Percentiles rank a stretch among this genome's conserved stretches.
Conservation (phyloP, 2,888 invertebrate species). For the Cheilosia variabilis region DNA sequence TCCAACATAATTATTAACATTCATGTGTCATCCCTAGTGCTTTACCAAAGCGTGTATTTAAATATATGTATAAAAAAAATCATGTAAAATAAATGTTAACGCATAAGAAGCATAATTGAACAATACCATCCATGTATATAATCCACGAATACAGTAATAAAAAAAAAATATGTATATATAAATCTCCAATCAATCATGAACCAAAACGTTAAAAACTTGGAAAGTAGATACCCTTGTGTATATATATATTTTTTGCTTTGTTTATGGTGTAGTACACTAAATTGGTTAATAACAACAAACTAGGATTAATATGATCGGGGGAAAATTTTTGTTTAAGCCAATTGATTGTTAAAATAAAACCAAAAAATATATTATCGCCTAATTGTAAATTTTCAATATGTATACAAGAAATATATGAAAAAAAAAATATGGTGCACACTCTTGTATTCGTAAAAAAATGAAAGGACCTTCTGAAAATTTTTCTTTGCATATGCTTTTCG, state of each 20-base stretch:
- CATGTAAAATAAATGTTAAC: conserved; percentile 59
- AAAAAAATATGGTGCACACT: conserved; percentile 79
- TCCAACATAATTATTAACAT: conserved; percentile 71
- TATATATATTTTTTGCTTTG: conserved; percentile 44
- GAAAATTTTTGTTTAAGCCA: conserved; percentile 69
- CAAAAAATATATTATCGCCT: conserved; percentile 62
- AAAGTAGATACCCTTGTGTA: conserved; percentile 65
- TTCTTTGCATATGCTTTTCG: conserved; percentile 44
- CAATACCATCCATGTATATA: conserved; percentile 70
- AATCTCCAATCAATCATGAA: conserved; percentile 67
- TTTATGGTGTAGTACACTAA: conserved; percentile 70
- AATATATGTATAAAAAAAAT: conserved; percentile 43
- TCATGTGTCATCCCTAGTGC: conserved; percentile 74
- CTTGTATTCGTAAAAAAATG: conserved; percentile 81
- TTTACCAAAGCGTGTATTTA: conserved; percentile 74
- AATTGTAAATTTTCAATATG: conserved; percentile 59
- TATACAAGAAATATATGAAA: conserved; percentile 64
- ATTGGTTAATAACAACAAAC: conserved; percentile 75
- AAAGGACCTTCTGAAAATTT: conserved; percentile 77
- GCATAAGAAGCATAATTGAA: conserved; percentile 74
- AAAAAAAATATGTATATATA: conserved; percentile 61
- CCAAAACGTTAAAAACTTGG: conserved; percentile 60
- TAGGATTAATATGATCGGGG: conserved; percentile 73
- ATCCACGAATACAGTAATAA: conserved; percentile 61
- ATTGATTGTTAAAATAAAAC: conserved; percentile 75